Evolutionary conservation across 2,888 invertebrate genomes (phyloP).

Genomic region (Ophion costatus): DNA sequence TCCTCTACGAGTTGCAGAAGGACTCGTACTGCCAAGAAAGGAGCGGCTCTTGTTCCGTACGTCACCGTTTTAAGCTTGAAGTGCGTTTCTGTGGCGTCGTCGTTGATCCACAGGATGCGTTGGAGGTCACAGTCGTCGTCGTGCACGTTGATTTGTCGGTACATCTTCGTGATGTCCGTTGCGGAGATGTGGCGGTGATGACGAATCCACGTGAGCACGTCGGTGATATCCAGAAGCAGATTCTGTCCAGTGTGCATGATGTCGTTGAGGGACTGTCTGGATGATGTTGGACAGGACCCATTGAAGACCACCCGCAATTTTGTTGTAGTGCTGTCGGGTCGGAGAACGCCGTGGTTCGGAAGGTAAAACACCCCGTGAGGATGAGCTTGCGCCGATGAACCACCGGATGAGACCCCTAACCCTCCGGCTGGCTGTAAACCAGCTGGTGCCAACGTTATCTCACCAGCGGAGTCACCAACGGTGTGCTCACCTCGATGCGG

Average conservation of each 20-base stretch:
- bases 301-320: conserved; percentile 77
- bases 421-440: conserved; percentile 25
- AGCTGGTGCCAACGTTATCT: conserved; percentile 43
- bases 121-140: conserved; percentile 72
- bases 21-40: conserved; percentile 45
- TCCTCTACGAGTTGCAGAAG: conserved; percentile 55
- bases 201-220: conserved; percentile 37
- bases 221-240: conserved; percentile 6
- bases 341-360: conserved; percentile 73
- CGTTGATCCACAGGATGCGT: conserved; percentile 76
- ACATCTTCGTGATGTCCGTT: conserved; percentile 58
- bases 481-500: background rate
- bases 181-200: conserved; percentile 33
- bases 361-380: conserved; percentile 16
- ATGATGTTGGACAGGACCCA: conserved; percentile 70
- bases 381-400: background rate
- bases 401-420: conserved; percentile 32
- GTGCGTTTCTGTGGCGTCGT: background rate
- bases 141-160: conserved; percentile 38
- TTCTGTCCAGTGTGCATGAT: conserved; percentile 29
- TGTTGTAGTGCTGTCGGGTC: conserved; percentile 73
- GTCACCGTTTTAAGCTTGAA: conserved; percentile 49
- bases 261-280: conserved; percentile 71
- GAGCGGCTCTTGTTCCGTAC: conserved; percentile 47
- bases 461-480: background rate